Evolutionary conservation across 2,113 vertebrate species (phyloP).

Genomic region (Rhinopomastus cyanomelas): DNA sequence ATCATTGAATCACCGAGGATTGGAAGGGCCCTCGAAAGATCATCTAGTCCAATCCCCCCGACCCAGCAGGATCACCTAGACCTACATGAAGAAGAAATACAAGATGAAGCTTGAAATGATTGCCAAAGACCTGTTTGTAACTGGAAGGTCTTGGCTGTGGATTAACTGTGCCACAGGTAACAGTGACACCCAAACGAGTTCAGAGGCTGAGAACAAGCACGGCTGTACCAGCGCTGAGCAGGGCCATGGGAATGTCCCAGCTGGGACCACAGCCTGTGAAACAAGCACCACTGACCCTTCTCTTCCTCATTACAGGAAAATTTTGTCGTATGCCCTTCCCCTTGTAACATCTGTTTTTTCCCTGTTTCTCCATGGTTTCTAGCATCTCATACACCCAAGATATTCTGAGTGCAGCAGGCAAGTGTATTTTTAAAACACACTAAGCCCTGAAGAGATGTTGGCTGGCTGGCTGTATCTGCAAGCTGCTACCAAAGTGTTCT

Average conservation of each 20-base stretch:
- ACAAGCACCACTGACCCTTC: not conserved
- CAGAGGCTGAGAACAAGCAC: not conserved
- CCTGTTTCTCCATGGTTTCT: not conserved
- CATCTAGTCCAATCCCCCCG: no score
- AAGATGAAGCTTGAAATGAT: not conserved
- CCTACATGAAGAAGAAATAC: not conserved
- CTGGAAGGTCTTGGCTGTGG: not conserved
- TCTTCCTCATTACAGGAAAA: not conserved
- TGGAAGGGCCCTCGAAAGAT: no score
- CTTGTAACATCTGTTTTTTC: not conserved
- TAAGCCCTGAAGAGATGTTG: not conserved
- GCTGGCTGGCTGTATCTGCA: not conserved
- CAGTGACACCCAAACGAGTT: accelerated
- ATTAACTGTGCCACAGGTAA: not conserved
- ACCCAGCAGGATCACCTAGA: no score
- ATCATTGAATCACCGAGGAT: no score
- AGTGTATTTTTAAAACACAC: not conserved
- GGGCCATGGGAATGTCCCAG: not conserved
- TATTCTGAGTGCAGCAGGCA: not conserved
- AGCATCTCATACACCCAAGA: not conserved
- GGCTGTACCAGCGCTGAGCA: not conserved
- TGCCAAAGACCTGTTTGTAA: not conserved
- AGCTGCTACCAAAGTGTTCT: not conserved
- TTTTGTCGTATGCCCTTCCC: not conserved
- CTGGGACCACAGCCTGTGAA: not conserved